phyloP scores from a whole-genome alignment of 2,113 vertebrate species.

The Rostratula benghalensis region DNA sequence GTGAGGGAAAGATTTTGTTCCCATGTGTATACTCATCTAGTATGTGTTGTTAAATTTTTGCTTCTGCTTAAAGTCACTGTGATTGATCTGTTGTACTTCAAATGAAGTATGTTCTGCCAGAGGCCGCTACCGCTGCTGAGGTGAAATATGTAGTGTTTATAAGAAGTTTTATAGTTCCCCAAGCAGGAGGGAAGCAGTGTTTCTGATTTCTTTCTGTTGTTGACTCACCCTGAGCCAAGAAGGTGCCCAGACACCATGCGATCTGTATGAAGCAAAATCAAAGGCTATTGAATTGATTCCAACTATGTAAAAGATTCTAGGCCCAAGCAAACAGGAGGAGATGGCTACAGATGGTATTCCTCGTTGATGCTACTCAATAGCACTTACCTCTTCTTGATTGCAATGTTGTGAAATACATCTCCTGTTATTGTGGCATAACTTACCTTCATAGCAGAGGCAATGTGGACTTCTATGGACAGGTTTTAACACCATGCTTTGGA shows the following conservation, averaged over 20 bases:
- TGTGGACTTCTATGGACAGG: neutral
- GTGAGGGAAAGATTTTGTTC: neutral
- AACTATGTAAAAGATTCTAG: neutral
- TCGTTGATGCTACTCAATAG: neutral
- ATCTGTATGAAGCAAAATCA: neutral
- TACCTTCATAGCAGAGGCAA: rapidly evolving
- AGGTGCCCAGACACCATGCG: rapidly evolving
- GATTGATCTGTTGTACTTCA: neutral
- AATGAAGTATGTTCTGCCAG: neutral
- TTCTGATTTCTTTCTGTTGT: neutral
- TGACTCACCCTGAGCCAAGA: neutral
- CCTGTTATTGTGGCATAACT: too few relatives aligned
- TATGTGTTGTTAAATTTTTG: neutral
- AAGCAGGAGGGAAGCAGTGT: neutral
- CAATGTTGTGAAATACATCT: neutral
- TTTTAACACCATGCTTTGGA: neutral
- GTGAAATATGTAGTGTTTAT: neutral
- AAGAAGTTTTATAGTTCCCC: neutral
- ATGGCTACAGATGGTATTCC: neutral
- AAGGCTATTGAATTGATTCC: neutral
- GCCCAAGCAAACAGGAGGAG: neutral
- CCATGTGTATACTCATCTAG: neutral
- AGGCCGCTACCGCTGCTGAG: neutral
- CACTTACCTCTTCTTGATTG: neutral
- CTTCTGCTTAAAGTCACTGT: neutral